phyloP scores from a whole-genome alignment of 1,140 invertebrate genomes.

The Pseudomyrmex concolor region DNA sequence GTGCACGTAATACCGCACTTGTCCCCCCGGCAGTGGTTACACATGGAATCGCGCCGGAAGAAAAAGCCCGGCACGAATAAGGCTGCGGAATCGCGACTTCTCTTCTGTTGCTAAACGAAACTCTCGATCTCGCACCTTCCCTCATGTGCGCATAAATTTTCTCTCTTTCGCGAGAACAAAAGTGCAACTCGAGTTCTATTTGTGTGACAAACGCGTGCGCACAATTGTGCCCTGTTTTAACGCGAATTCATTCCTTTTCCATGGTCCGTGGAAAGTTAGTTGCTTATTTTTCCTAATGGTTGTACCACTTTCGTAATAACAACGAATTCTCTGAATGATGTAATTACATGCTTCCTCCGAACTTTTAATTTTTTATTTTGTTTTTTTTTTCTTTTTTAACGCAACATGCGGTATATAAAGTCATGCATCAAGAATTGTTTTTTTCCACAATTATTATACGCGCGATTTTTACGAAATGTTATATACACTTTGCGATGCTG shows the following conservation, averaged over 20 bases:
- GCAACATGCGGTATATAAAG: no score
- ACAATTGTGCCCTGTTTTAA: slow-evolving; percentile 13
- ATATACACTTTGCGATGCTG: no score
- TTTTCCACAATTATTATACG: slow-evolving; percentile 13
- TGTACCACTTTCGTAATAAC: neutral
- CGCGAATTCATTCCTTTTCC: neutral
- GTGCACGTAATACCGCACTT: slow-evolving; percentile 61
- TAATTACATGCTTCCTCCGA: neutral
- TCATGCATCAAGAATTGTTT: neutral
- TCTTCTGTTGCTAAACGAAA: slow-evolving; percentile 7
- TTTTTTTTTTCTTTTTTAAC: neutral
- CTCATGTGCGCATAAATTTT: neutral
- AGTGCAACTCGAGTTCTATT: neutral
- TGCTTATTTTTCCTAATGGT: neutral
- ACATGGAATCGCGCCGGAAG: slow-evolving; percentile 35
- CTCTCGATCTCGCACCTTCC: neutral
- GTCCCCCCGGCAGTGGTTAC: slow-evolving; percentile 22
- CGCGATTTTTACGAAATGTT: neutral
- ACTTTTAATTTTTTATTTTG: neutral
- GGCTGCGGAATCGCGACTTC: slow-evolving; percentile 20
- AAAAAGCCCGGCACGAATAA: slow-evolving; percentile 27
- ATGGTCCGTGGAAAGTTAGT: neutral
- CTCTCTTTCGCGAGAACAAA: neutral
- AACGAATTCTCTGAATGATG: neutral
- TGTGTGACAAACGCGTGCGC: neutral